Evolutionary conservation across 2,888 invertebrate species (phyloP).

Genomic region (Euzophera pinguis): DNA sequence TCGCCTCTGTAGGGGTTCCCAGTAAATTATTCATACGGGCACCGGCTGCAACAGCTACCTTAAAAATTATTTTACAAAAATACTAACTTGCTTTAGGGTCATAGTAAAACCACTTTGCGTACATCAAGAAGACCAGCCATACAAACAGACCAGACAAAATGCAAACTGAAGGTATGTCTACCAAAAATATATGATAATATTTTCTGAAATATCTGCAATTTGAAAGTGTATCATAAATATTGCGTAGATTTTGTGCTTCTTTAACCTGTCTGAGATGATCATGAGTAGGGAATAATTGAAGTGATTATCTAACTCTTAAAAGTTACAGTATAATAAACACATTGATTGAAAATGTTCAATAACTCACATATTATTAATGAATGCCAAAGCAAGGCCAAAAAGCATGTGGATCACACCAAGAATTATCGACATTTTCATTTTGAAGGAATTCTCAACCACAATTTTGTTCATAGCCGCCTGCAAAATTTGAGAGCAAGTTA

Average conservation of each 20-base stretch:
- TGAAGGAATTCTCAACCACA: slow-evolving; percentile 93
- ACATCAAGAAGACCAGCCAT: slow-evolving; percentile 92
- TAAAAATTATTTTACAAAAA: not conserved
- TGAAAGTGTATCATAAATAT: no score
- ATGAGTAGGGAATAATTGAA: no score
- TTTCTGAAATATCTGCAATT: slow-evolving; percentile 80
- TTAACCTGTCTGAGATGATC: no score
- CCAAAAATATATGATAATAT: slow-evolving; percentile 82
- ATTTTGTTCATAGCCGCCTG: slow-evolving; percentile 84
- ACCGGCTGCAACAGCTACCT: no score
- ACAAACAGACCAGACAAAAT: slow-evolving; percentile 92
- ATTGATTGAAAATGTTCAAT: not conserved
- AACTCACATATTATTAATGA: slow-evolving; percentile 84
- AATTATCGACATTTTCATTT: slow-evolving; percentile 97
- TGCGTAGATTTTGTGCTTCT: no score
- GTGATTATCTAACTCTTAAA: no score
- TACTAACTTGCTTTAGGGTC: slow-evolving; percentile 41
- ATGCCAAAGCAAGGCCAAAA: slow-evolving; percentile 89
- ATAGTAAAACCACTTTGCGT: slow-evolving; percentile 91
- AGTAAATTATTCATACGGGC: no score
- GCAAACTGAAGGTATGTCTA: slow-evolving; percentile 94
- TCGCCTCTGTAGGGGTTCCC: no score
- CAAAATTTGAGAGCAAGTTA: no score
- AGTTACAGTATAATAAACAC: no score
- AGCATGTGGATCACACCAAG: slow-evolving; percentile 96